Evolutionary conservation across 2,113 vertebrate genomes (phyloP).

Genomic region (Barnardius zonarius): DNA sequence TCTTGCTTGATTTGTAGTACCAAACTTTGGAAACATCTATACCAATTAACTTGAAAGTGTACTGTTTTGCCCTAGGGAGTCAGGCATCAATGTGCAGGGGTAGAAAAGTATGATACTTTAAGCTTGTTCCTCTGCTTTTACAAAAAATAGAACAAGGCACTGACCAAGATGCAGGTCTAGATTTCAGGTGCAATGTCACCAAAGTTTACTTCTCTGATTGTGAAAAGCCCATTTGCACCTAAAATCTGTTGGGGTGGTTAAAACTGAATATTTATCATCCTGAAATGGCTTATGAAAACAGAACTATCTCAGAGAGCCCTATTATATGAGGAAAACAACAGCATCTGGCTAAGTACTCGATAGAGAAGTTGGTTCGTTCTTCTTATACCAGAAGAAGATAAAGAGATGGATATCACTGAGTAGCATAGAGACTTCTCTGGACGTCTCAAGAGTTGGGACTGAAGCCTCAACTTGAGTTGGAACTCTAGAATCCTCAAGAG

Average conservation of each 20-base stretch:
- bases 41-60: conserved; percentile 27
- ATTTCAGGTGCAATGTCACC: neutral
- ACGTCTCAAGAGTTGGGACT: neutral
- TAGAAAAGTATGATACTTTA: neutral
- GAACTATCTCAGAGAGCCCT: neutral
- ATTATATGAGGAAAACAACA: neutral
- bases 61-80: neutral
- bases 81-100: neutral
- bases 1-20: conserved; percentile 27
- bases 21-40: conserved; percentile 29
- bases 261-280: neutral
- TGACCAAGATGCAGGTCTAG: neutral
- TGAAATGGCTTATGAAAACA: neutral
- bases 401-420: neutral
- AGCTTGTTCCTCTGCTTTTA: neutral
- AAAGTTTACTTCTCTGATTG: neutral
- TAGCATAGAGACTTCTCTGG: neutral
- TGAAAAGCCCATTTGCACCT: neutral
- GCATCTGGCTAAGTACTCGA: neutral
- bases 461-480: neutral
- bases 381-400: neutral
- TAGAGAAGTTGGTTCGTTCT: neutral
- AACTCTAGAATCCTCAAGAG: neutral
- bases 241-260: neutral
- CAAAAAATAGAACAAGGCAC: neutral